These are phyloP conservation scores for Geococcyx californianus DNA, from an alignment of 2,113 vertebrate genomes.

Conservation along the genomic window DNA sequence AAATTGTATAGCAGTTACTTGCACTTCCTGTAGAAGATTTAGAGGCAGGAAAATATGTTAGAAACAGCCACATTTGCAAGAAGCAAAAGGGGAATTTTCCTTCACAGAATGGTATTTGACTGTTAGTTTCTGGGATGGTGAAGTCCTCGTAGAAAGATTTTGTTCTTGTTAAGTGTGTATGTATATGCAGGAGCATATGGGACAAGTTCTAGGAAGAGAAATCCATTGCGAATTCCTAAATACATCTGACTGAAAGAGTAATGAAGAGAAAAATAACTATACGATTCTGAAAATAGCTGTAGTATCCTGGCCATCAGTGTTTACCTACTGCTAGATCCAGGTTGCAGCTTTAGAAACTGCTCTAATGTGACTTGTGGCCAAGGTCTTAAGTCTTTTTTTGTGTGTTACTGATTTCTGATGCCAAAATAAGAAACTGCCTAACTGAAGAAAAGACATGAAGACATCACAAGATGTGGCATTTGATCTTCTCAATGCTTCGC, in stretches of 20 bases:
- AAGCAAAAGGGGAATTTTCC: not conserved
- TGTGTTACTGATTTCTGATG: not conserved
- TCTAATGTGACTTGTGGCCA: not conserved
- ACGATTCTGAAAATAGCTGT: not conserved
- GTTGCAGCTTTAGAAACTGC: not conserved
- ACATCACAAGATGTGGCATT: not conserved
- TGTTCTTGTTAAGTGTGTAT: not conserved
- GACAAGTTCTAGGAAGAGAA: not conserved
- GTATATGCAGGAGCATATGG: not conserved
- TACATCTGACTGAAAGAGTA: not conserved
- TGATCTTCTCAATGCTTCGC: not conserved
- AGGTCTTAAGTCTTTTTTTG: not conserved
- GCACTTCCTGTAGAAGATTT: not conserved
- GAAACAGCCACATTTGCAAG: not conserved
- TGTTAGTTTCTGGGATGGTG: not conserved
- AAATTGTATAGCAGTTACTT: not conserved
- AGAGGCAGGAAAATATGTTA: not conserved
- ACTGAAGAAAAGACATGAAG: not conserved
- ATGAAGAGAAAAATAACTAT: not conserved
- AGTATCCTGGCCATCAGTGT: not conserved
- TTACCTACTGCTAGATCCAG: not conserved
- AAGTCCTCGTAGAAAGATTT: not conserved
- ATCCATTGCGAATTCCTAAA: not conserved
- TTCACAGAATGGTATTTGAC: not conserved
- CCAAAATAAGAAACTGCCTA: not conserved